Conservation (phyloP, 2,113 vertebrate species). For the Micronycteris hirsuta region DNA sequence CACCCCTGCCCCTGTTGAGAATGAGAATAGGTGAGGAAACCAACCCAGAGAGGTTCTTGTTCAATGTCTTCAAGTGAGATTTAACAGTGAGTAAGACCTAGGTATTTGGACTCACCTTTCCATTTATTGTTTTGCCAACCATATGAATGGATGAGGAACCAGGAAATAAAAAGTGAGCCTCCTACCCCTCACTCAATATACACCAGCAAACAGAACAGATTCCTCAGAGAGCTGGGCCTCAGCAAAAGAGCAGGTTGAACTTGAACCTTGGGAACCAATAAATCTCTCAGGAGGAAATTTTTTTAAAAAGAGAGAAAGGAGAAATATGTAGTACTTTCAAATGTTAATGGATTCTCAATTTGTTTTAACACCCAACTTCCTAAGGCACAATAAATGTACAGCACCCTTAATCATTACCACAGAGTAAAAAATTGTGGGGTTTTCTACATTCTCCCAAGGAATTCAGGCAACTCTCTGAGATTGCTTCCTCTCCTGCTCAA, state of each 20-base stretch:
- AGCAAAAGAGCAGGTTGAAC: background rate
- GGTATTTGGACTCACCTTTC: background rate
- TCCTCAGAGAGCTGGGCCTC: background rate
- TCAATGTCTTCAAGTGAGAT: background rate
- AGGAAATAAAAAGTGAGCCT: background rate
- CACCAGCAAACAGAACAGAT: background rate
- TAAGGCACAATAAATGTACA: background rate
- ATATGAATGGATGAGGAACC: background rate
- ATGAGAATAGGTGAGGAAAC: background rate
- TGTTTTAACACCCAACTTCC: constrained; percentile 21
- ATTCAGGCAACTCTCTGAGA: background rate
- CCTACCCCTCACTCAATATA: background rate
- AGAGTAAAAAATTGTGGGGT: background rate
- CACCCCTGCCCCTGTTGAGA: background rate
- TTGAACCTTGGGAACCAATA: background rate
- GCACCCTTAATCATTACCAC: background rate
- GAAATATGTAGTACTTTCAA: background rate
- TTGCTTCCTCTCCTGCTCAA: background rate
- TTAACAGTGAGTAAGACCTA: background rate
- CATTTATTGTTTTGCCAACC: background rate
- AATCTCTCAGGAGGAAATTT: background rate
- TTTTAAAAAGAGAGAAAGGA: background rate
- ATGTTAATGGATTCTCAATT: background rate
- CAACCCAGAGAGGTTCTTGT: background rate
- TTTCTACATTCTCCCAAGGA: background rate